Percentiles rank a stretch among this genome's conserved stretches.
phyloP scores from a whole-genome alignment of 2,113 vertebrate genomes.

The Plotosus lineatus region DNA sequence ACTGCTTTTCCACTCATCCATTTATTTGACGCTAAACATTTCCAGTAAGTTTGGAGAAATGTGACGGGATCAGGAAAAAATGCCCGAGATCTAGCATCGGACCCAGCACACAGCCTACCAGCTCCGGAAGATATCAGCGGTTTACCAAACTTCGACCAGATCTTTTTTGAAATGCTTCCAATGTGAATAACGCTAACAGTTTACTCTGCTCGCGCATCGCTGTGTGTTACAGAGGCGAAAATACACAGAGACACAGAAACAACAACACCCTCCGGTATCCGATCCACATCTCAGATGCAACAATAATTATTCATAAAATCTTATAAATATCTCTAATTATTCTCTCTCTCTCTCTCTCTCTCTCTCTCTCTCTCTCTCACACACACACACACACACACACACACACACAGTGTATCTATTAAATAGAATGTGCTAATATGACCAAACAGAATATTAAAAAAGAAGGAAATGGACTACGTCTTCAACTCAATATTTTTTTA shows the following conservation, averaged over 20 bases:
- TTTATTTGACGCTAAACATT: neutral
- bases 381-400: constrained; percentile 2
- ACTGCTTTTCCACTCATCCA: neutral
- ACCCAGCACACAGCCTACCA: neutral
- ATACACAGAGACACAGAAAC: neutral
- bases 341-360: too few relatives aligned
- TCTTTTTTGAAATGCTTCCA: too few relatives aligned
- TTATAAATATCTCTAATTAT: too few relatives aligned
- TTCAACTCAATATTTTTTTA: too few relatives aligned
- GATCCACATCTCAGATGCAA: neutral
- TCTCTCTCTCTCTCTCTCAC: too few relatives aligned
- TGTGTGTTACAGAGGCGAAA: neutral
- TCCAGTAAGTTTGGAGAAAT: neutral
- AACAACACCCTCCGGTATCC: neutral
- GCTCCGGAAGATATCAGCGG: neutral
- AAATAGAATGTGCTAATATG: too few relatives aligned
- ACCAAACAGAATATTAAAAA: too few relatives aligned
- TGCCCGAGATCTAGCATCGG: neutral
- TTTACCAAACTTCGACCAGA: neutral
- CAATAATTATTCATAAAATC: too few relatives aligned
- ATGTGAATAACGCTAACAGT: neutral
- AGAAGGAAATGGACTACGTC: too few relatives aligned
- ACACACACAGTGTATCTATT: too few relatives aligned
- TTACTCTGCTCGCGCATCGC: neutral
- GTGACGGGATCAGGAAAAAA: neutral